Conservation (phyloP, 2,888 invertebrate genomes). For the Andrena camellia region DNA sequence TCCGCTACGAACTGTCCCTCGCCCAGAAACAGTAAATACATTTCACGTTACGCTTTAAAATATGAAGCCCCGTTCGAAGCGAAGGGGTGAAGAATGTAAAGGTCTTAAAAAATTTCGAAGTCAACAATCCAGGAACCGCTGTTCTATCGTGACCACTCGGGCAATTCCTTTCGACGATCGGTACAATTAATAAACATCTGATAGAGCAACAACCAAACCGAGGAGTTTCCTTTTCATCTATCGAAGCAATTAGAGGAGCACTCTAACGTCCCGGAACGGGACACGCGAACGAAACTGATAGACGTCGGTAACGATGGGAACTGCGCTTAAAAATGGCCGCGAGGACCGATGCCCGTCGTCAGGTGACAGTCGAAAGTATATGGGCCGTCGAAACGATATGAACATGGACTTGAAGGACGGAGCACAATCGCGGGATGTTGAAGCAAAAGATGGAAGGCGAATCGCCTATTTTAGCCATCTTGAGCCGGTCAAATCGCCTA, state of each 20-base stretch:
- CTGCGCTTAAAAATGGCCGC: constrained; percentile 13
- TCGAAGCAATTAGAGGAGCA: constrained; percentile 41
- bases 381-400: no score
- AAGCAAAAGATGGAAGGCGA: no score
- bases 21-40: not conserved
- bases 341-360: not conserved
- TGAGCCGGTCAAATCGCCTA: no score
- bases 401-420: no score
- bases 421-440: no score
- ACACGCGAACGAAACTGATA: constrained; percentile 29
- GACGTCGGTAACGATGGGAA: constrained; percentile 14
- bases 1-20: not conserved
- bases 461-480: no score
- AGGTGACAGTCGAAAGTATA: not conserved
- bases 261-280: constrained; percentile 21
- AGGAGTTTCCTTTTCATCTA: constrained; percentile 48
- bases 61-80: not conserved
- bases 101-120: not conserved
- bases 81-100: not conserved
- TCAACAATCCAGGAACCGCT: constrained; percentile 13
- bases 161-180: constrained; percentile 33
- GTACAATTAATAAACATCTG: constrained; percentile 65
- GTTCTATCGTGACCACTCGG: constrained; percentile 22
- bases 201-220: constrained; percentile 64
- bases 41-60: not conserved